Percentiles rank a stretch among this genome's conserved stretches.
These are phyloP conservation scores for Tachina lurida DNA, from an alignment of 2,888 invertebrate species.

Conservation along the genomic window DNA sequence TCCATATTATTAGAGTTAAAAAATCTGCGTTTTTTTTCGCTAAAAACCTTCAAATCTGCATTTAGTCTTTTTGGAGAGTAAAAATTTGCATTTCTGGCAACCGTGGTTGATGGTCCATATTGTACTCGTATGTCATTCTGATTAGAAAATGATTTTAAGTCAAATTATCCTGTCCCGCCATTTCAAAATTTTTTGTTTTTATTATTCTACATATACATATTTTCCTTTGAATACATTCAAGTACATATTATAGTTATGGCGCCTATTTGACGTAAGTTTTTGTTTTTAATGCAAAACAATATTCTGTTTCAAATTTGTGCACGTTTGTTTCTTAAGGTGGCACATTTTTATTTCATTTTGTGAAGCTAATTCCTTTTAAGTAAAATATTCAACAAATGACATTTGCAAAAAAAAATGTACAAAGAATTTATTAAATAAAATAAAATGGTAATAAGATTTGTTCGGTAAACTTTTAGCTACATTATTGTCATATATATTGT, in stretches of 20 bases:
- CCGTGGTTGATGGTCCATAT: slow-evolving; percentile 3
- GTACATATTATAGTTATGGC: slow-evolving; percentile 73
- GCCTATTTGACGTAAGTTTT: slow-evolving; percentile 74
- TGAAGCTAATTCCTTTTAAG: too few species aligned
- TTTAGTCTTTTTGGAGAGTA: too few species aligned
- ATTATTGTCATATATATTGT: too few species aligned
- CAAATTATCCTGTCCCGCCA: slow-evolving; percentile 55
- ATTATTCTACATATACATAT: slow-evolving; percentile 20
- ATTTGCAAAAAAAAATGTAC: too few species aligned
- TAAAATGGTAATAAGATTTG: too few species aligned
- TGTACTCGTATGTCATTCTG: slow-evolving; percentile 55
- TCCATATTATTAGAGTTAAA: too few species aligned
- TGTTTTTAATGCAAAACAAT: slow-evolving; percentile 38
- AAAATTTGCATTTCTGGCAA: too few species aligned
- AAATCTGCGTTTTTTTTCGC: too few species aligned
- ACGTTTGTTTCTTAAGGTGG: slow-evolving; percentile 35
- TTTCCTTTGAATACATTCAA: slow-evolving; percentile 63
- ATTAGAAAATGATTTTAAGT: slow-evolving; percentile 60
- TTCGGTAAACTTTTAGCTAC: too few species aligned
- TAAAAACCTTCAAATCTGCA: too few species aligned
- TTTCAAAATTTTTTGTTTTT: slow-evolving; percentile 35
- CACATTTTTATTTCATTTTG: background rate
- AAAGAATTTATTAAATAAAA: too few species aligned
- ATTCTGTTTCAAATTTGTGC: slow-evolving; percentile 39
- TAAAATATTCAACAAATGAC: too few species aligned